Conservation (phyloP, 2,113 vertebrate genomes). For the Tachycineta bicolor region DNA sequence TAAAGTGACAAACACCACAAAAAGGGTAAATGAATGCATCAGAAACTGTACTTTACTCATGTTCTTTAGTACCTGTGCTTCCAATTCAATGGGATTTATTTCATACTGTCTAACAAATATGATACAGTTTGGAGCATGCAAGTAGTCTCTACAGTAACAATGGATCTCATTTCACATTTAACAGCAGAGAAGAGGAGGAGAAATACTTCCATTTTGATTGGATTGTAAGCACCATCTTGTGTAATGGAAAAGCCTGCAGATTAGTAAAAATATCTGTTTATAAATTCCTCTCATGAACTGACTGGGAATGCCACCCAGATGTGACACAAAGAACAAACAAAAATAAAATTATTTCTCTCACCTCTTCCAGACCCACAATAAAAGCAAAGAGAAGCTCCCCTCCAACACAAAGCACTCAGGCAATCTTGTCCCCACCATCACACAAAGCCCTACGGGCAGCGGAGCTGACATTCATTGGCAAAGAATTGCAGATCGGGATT, state of each 20-base stretch:
- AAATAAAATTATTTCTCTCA: not conserved
- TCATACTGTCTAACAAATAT: not conserved
- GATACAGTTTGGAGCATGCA: not conserved
- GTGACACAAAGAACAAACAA: not conserved
- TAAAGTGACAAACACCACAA: not conserved
- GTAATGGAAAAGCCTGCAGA: not conserved
- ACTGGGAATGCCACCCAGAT: not conserved
- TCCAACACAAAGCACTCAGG: not conserved
- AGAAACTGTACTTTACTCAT: not conserved
- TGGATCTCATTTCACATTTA: not conserved
- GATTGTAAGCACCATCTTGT: conserved; percentile 42
- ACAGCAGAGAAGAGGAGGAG: not conserved
- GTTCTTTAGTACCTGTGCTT: not conserved
- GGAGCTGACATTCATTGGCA: not conserved
- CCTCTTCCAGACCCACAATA: not conserved
- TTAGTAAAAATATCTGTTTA: not conserved
- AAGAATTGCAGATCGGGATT: not conserved
- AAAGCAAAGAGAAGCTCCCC: not conserved
- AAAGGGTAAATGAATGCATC: not conserved
- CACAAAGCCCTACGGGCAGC: not conserved
- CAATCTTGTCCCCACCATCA: not conserved
- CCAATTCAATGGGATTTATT: not conserved
- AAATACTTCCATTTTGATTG: conserved; percentile 42
- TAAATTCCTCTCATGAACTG: not conserved
- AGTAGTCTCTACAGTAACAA: not conserved